Percentiles rank a stretch among this genome's conserved stretches.
Conservation (phyloP, 2,888 invertebrate species). For the Thalpophila matura region DNA sequence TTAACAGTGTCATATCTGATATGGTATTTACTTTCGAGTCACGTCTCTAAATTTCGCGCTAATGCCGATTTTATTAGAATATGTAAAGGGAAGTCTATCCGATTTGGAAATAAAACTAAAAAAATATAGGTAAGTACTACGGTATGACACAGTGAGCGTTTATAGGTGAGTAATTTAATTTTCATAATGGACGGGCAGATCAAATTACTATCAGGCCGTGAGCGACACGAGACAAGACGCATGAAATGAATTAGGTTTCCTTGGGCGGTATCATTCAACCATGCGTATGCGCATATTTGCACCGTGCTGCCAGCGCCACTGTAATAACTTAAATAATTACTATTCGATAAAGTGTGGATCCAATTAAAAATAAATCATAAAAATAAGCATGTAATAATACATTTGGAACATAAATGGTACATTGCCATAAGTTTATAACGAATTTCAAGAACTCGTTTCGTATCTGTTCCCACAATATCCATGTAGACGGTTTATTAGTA, state of each 20-base stretch:
- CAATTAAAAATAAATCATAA: slow-evolving; percentile 62
- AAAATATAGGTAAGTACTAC: neutral
- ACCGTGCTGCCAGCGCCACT: slow-evolving; percentile 60
- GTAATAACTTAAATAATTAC: slow-evolving; percentile 72
- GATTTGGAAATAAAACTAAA: slow-evolving; percentile 12
- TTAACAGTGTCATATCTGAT: slow-evolving; percentile 63
- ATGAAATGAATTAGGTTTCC: slow-evolving; percentile 81
- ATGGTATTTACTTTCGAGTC: slow-evolving; percentile 51
- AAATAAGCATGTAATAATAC: slow-evolving; percentile 45
- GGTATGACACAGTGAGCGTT: slow-evolving; percentile 57
- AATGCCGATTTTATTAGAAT: slow-evolving; percentile 29
- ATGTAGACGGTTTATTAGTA: slow-evolving; percentile 66
- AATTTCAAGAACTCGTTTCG: slow-evolving; percentile 64
- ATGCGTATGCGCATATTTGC: slow-evolving; percentile 65
- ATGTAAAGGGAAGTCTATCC: neutral
- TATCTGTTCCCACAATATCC: slow-evolving; percentile 68
- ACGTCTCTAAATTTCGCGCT: slow-evolving; percentile 38
- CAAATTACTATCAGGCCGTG: slow-evolving; percentile 79
- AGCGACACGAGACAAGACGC: slow-evolving; percentile 78
- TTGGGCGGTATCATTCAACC: slow-evolving; percentile 73
- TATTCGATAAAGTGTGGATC: slow-evolving; percentile 61
- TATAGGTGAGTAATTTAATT: slow-evolving; percentile 78
- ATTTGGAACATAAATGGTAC: slow-evolving; percentile 60
- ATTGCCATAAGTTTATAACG: slow-evolving; percentile 59
- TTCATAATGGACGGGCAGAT: slow-evolving; percentile 79